phyloP scores from a whole-genome alignment of 53 echinoderm and acorn worm genomes.

The Echinarachnius parma region DNA sequence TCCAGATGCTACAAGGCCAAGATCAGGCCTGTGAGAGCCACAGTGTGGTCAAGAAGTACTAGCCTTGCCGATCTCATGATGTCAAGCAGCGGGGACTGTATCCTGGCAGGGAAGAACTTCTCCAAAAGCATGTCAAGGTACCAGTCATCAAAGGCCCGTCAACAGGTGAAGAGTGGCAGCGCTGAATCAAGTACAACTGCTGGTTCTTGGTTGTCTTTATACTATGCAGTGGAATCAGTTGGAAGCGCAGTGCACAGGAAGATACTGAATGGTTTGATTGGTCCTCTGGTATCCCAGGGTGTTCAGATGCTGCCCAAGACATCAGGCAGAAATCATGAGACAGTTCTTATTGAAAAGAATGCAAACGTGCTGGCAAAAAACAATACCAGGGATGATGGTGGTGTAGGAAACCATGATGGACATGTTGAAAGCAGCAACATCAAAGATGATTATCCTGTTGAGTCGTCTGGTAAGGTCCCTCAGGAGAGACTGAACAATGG shows the following conservation, averaged over 20 bases:
- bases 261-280: slow-evolving; percentile 16
- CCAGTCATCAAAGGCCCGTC: neutral
- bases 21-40: too few species aligned
- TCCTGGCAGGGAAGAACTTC: too few species aligned
- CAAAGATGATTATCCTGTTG: neutral
- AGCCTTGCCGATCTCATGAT: too few species aligned
- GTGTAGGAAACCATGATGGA: neutral
- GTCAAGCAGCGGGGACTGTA: too few species aligned
- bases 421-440: neutral
- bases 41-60: too few species aligned
- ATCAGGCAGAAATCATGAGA: neutral
- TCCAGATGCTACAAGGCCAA: too few species aligned
- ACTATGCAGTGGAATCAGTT: slow-evolving; percentile 1
- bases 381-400: slow-evolving; percentile 1
- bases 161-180: neutral
- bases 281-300: slow-evolving; percentile 17
- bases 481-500: slow-evolving; percentile 7
- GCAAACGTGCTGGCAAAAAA: neutral
- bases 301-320: slow-evolving; percentile 4
- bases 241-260: slow-evolving; percentile 25
- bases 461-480: neutral
- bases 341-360: slow-evolving; percentile 1
- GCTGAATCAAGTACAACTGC: neutral
- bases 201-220: neutral
- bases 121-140: too few species aligned